phyloP scores from a whole-genome alignment of 2,113 vertebrate genomes.

The Siphamia tubifer region DNA sequence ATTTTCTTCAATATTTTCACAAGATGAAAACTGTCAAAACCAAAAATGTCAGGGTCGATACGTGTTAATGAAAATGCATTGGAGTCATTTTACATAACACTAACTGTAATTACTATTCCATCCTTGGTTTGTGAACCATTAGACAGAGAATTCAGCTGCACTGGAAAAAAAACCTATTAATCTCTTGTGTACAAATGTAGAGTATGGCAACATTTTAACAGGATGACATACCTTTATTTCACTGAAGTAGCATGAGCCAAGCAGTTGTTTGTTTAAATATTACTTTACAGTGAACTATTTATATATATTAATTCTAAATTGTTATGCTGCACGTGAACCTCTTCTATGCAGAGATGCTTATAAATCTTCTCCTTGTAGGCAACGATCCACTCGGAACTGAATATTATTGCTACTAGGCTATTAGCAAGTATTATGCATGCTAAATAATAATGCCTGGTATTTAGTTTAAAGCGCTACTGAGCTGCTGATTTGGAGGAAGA shows the following conservation, averaged over 20 bases:
- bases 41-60: too few species aligned
- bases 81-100: too few species aligned
- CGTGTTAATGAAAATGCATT: too few species aligned
- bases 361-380: not conserved
- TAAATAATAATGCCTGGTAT: constrained; percentile 27
- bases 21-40: too few species aligned
- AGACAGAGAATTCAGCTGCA: not conserved
- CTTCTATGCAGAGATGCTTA: not conserved
- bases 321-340: too few species aligned
- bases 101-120: too few species aligned
- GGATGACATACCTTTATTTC: not conserved
- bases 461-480: constrained; percentile 21
- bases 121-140: too few species aligned
- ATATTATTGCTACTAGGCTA: not conserved
- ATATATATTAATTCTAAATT: too few species aligned
- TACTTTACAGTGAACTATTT: too few species aligned
- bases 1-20: too few species aligned
- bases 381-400: constrained; percentile 1
- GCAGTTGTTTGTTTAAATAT: not conserved
- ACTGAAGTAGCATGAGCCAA: not conserved
- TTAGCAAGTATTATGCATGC: constrained; percentile 36
- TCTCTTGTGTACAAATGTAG: not conserved
- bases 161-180: not conserved
- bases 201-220: not conserved
- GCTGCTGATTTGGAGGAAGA: constrained; percentile 25